Evolutionary conservation across 1,140 invertebrate species (phyloP).

Genomic region (Chironomus tepperi): DNA sequence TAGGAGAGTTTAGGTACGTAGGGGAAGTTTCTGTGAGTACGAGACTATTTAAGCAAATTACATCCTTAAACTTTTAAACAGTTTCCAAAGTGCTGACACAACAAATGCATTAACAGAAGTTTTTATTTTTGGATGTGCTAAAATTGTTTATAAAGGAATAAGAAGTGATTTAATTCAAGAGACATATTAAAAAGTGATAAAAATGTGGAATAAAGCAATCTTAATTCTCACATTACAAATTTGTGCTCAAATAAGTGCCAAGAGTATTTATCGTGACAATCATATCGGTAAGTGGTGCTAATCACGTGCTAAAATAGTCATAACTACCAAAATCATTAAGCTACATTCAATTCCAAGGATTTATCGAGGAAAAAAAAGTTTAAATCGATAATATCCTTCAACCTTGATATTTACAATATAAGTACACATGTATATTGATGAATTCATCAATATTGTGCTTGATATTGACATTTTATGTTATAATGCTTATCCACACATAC

Average conservation of each 20-base stretch:
- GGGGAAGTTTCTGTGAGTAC: neutral
- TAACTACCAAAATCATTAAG: neutral
- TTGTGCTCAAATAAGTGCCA: neutral
- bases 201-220: conserved; percentile 3
- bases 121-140: neutral
- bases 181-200: neutral
- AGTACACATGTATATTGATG: too few relatives aligned
- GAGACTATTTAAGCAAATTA: conserved; percentile 6
- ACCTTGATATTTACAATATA: neutral
- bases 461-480: too few relatives aligned
- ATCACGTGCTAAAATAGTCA: neutral
- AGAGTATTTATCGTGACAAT: neutral
- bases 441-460: too few relatives aligned
- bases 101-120: neutral
- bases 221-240: neutral
- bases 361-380: neutral
- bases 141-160: neutral
- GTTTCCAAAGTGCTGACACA: neutral
- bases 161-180: neutral
- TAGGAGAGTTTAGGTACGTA: too few relatives aligned
- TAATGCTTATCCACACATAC: too few relatives aligned
- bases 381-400: neutral
- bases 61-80: conserved; percentile 11
- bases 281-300: neutral
- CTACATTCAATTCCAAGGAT: neutral